These are phyloP conservation scores for Limnephilus rhombicus DNA, from an alignment of 2,888 invertebrate genomes.

Conservation along the genomic window DNA sequence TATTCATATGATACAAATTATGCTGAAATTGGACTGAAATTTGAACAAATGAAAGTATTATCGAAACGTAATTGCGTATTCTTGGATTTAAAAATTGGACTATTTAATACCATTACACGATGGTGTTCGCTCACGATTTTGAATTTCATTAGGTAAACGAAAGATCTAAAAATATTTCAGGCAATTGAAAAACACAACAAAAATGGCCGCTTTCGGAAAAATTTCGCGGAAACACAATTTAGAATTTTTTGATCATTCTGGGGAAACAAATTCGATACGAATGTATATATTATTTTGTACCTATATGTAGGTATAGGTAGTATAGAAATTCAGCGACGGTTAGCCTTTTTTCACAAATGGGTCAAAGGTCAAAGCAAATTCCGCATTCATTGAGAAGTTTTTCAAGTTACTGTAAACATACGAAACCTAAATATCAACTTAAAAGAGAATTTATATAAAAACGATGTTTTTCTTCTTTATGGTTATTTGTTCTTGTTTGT, in stretches of 20 bases:
- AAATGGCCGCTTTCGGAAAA: conserved; percentile 16
- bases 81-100: background rate
- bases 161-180: conserved; percentile 8
- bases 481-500: too few relatives aligned
- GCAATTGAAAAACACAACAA: conserved; percentile 39
- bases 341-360: background rate
- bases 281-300: background rate
- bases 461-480: too few relatives aligned
- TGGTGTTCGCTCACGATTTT: conserved; percentile 11
- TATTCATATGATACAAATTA: too few relatives aligned
- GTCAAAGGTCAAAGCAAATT: background rate
- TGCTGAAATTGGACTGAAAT: background rate
- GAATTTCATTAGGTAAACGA: conserved; percentile 16
- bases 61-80: background rate
- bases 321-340: background rate
- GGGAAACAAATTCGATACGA: conserved; percentile 44
- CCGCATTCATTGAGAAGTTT: background rate
- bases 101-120: background rate
- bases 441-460: background rate
- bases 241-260: conserved; percentile 42
- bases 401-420: background rate
- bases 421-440: background rate
- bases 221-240: conserved; percentile 32
- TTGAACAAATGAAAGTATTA: background rate
- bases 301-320: too few relatives aligned